Evolutionary conservation across 2,888 invertebrate species (phyloP).

Genomic region (Amphipyra berbera): DNA sequence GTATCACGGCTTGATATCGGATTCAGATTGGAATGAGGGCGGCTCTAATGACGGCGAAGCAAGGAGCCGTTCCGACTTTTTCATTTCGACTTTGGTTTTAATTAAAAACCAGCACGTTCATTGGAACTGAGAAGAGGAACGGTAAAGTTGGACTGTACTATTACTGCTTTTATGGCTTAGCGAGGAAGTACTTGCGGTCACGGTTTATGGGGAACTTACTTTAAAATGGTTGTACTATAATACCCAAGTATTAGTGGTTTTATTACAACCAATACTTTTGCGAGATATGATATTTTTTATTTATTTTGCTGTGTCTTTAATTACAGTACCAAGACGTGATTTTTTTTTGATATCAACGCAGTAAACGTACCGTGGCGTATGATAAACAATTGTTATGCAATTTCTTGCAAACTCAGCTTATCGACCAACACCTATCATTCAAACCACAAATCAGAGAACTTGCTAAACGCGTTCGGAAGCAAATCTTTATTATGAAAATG

Average conservation of each 20-base stretch:
- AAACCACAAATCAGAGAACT: too few species aligned
- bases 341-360: too few species aligned
- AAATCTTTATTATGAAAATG: too few species aligned
- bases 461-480: too few species aligned
- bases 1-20: constrained; percentile 73
- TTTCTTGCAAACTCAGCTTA: too few species aligned
- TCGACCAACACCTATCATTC: too few species aligned
- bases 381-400: too few species aligned
- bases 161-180: constrained; percentile 54
- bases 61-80: constrained; percentile 70
- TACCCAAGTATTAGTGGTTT: constrained; percentile 25
- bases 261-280: constrained; percentile 28
- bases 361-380: too few species aligned
- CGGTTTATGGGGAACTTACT: constrained; percentile 45
- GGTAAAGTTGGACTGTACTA: constrained; percentile 60
- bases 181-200: constrained; percentile 49
- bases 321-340: too few species aligned
- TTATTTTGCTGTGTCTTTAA: background rate
- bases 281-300: background rate
- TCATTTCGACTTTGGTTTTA: constrained; percentile 77
- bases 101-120: constrained; percentile 78
- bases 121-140: constrained; percentile 62
- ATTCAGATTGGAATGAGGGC: constrained; percentile 71
- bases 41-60: constrained; percentile 75
- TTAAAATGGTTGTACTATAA: constrained; percentile 43